phyloP scores from a whole-genome alignment of 1,140 invertebrate species.

The Reticulitermes speratus region DNA sequence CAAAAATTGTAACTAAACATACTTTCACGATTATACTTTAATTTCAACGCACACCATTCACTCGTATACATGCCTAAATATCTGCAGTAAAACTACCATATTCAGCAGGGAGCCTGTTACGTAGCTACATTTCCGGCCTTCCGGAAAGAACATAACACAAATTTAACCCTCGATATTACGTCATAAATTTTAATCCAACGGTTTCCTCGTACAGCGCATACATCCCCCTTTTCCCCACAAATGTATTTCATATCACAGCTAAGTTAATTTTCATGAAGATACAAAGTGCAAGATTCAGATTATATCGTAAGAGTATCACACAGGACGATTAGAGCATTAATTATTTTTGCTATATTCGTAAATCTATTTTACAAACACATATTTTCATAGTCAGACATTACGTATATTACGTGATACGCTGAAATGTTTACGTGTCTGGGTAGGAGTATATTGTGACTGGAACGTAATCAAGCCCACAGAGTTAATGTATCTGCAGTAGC shows the following conservation, averaged over 20 bases:
- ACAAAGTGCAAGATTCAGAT: not conserved
- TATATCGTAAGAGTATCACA: not conserved
- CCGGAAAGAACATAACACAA: not conserved
- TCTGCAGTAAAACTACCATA: not conserved
- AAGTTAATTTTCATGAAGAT: not conserved
- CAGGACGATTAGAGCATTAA: not conserved
- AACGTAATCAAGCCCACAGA: no score
- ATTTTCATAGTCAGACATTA: no score
- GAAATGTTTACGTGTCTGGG: no score
- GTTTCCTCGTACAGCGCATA: not conserved
- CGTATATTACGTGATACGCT: no score
- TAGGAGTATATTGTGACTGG: no score
- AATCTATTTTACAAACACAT: not conserved
- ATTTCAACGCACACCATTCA: not conserved
- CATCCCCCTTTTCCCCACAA: not conserved
- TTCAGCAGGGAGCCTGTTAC: not conserved
- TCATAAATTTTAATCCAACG: not conserved
- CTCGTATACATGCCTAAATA: not conserved
- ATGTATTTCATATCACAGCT: not conserved
- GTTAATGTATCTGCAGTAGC: no score
- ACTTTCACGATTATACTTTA: not conserved
- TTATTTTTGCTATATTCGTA: not conserved
- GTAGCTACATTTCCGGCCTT: not conserved
- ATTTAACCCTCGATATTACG: not conserved
- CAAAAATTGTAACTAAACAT: not conserved